Evolutionary conservation across 92 coral and sea anemone species (phyloP).

Genomic region (Porites divaricata): DNA sequence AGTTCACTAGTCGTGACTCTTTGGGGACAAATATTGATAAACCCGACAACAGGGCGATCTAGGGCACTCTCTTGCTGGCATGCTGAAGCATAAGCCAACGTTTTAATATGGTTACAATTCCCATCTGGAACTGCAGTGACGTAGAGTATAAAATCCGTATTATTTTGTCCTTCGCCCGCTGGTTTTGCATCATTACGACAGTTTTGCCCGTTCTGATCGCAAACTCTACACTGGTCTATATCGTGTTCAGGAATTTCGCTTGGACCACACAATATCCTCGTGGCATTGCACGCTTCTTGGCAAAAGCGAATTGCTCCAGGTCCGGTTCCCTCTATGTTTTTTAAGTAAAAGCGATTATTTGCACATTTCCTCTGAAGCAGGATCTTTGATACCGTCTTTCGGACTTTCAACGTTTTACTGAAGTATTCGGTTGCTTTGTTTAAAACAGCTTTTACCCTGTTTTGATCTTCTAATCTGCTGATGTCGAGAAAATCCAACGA

Average conservation of each 20-base stretch:
- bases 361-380: slow-evolving; percentile 83
- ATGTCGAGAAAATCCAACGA: slow-evolving; percentile 67
- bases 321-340: slow-evolving; percentile 55
- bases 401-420: slow-evolving; percentile 73
- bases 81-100: slow-evolving; percentile 85
- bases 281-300: slow-evolving; percentile 62
- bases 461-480: slow-evolving; percentile 48
- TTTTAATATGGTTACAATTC: slow-evolving; percentile 51
- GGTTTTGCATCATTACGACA: slow-evolving; percentile 59
- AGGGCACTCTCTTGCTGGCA: slow-evolving; percentile 86
- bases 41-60: slow-evolving; percentile 98
- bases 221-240: slow-evolving; percentile 83
- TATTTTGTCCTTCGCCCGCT: slow-evolving; percentile 65
- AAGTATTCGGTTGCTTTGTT: slow-evolving; percentile 74
- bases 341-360: slow-evolving; percentile 58
- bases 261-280: slow-evolving; percentile 77
- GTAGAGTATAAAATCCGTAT: slow-evolving; percentile 88
- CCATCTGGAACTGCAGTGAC: slow-evolving; percentile 63
- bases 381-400: slow-evolving; percentile 69
- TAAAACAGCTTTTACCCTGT: slow-evolving; percentile 54
- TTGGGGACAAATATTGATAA: slow-evolving; percentile 83
- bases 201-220: slow-evolving; percentile 63
- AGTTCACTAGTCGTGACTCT: slow-evolving; percentile 60
- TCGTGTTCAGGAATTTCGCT: slow-evolving; percentile 67
- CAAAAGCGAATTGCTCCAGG: slow-evolving; percentile 79